Conservation (phyloP, 2,888 invertebrate species). For the Isoperla grammatica region DNA sequence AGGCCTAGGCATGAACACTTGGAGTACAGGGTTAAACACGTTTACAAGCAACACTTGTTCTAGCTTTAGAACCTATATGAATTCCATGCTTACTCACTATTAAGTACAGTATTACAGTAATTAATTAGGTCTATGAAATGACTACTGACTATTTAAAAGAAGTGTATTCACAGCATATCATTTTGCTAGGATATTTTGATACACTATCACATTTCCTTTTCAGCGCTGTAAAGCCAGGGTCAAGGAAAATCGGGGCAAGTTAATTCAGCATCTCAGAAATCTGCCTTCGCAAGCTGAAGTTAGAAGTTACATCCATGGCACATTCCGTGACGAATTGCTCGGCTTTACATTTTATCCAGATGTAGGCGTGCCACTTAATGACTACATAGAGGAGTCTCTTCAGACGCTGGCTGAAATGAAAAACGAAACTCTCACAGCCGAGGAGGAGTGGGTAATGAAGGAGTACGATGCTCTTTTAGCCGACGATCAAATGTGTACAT, state of each 20-base stretch:
- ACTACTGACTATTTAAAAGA: too few species aligned
- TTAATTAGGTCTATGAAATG: too few species aligned
- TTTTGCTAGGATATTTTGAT: too few species aligned
- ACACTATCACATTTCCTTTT: conserved; percentile 15
- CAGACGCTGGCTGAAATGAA: conserved; percentile 6
- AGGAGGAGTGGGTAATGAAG: conserved; percentile 40
- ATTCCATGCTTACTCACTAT: too few species aligned
- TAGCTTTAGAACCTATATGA: too few species aligned
- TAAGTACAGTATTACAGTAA: too few species aligned
- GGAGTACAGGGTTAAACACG: too few species aligned
- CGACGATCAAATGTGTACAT: conserved; percentile 38
- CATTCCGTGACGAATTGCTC: neutral
- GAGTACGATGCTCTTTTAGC: conserved; percentile 40
- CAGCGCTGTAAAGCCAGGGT: conserved; percentile 21
- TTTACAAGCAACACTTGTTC: too few species aligned
- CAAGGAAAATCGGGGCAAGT: conserved; percentile 21
- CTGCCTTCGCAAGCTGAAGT: neutral
- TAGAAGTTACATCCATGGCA: neutral
- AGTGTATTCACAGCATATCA: too few species aligned
- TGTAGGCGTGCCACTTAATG: neutral
- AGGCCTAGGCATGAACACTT: too few species aligned
- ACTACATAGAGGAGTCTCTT: neutral
- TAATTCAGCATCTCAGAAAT: conserved; percentile 18
- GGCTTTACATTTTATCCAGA: neutral
- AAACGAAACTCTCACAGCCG: neutral